Conservation (phyloP, 1,140 invertebrate species). For the Drosophila kanapiae region DNA sequence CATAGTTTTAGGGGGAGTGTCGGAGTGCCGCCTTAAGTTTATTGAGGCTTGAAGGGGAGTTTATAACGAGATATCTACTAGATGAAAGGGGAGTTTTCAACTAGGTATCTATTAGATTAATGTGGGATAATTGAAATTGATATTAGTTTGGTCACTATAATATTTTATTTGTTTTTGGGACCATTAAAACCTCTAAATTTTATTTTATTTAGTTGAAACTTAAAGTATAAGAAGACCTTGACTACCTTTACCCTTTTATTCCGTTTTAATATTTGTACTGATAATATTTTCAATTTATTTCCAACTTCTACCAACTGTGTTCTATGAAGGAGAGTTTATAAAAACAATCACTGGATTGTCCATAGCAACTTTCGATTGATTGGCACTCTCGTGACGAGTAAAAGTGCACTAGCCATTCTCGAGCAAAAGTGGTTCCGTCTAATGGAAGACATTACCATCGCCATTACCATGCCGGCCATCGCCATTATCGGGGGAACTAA, state of each 20-base stretch:
- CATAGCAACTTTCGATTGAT: conserved; percentile 65
- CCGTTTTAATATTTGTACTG: too few relatives aligned
- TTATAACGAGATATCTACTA: background rate
- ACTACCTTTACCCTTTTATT: background rate
- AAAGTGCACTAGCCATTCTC: conserved; percentile 68
- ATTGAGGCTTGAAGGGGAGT: conserved; percentile 3
- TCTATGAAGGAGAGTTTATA: background rate
- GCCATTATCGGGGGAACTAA: conserved; percentile 44
- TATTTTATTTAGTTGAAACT: too few relatives aligned
- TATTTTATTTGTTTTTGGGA: background rate
- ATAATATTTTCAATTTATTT: background rate
- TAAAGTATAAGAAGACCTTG: too few relatives aligned
- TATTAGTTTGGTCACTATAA: background rate
- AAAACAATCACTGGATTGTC: background rate
- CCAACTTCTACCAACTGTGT: background rate
- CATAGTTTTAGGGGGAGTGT: conserved; percentile 27
- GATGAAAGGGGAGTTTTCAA: background rate
- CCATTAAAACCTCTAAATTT: background rate
- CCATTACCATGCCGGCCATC: conserved; percentile 23
- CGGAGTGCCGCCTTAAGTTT: conserved; percentile 12
- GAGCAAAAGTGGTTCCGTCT: conserved; percentile 45
- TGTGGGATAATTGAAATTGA: background rate
- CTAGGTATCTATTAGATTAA: background rate
- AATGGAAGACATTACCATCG: conserved; percentile 38
- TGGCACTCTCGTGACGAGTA: conserved; percentile 56